Evolutionary conservation across 1,140 invertebrate species (phyloP).

Genomic region (Zaprionus capensis): DNA sequence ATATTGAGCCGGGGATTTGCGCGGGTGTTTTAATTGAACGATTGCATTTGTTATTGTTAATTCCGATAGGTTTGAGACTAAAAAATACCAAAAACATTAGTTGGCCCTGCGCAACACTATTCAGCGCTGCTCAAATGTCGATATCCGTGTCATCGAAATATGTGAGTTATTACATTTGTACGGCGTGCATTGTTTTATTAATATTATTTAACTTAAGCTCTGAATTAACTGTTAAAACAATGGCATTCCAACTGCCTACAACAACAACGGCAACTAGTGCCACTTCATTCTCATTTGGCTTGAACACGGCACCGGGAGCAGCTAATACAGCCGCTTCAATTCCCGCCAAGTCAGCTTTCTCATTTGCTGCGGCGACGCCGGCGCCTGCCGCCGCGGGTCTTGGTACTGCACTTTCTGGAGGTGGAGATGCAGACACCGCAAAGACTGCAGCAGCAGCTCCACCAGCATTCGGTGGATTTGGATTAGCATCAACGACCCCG

Average conservation of each 20-base stretch:
- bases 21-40: conserved; percentile 31
- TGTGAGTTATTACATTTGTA: conserved; percentile 9
- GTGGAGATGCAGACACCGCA: conserved; percentile 53
- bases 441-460: conserved; percentile 46
- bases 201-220: background rate
- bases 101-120: conserved; percentile 11
- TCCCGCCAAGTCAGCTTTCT: conserved; percentile 62
- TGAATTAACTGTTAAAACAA: conserved; percentile 12
- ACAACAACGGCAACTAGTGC: conserved; percentile 52
- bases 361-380: conserved; percentile 52
- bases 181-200: conserved; percentile 38
- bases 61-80: background rate
- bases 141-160: conserved; percentile 1
- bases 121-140: background rate
- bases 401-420: conserved; percentile 21
- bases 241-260: conserved; percentile 73
- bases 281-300: conserved; percentile 54
- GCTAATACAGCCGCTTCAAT: conserved; percentile 14
- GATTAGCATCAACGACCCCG: conserved; percentile 23
- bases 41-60: conserved; percentile 24
- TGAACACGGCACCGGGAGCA: conserved; percentile 36
- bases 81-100: conserved; percentile 9
- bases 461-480: conserved; percentile 58
- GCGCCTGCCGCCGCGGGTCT: conserved; percentile 1
- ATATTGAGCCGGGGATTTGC: background rate